phyloP scores from a whole-genome alignment of 2,113 vertebrate species.

The Indicator indicator region DNA sequence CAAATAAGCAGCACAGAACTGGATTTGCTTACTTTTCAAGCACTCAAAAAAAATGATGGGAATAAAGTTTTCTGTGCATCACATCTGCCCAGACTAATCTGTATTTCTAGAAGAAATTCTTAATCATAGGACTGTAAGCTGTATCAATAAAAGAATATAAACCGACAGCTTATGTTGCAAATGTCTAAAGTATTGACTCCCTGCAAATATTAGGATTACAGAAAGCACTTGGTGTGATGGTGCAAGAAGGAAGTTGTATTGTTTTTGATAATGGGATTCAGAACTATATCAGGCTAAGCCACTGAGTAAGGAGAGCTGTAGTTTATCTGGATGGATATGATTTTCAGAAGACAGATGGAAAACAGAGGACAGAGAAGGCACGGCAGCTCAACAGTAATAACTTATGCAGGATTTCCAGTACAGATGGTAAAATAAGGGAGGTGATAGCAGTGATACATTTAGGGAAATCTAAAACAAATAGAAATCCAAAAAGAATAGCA shows the following conservation, averaged over 20 bases:
- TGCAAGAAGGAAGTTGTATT: not conserved
- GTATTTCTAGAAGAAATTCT: not conserved
- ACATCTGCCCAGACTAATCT: not conserved
- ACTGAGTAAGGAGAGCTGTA: not conserved
- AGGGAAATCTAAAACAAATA: not conserved
- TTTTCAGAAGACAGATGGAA: not conserved
- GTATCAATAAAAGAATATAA: not conserved
- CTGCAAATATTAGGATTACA: not conserved
- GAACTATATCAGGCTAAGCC: not conserved
- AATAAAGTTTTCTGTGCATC: not conserved
- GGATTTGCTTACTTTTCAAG: not conserved
- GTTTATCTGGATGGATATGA: not conserved
- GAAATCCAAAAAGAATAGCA: not conserved
- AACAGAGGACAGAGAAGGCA: not conserved
- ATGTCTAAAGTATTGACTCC: not conserved
- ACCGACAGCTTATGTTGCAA: not conserved
- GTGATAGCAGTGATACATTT: not conserved
- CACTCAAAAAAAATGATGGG: constrained; percentile 15
- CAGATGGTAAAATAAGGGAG: not conserved
- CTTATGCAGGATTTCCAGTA: not conserved
- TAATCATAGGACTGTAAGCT: not conserved
- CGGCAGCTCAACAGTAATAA: not conserved
- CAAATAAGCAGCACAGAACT: not conserved
- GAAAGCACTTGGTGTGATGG: not conserved
- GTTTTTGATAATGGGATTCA: not conserved